Evolutionary conservation across 2,113 vertebrate genomes (phyloP).

Genomic region (Phrynosoma platyrhinos): DNA sequence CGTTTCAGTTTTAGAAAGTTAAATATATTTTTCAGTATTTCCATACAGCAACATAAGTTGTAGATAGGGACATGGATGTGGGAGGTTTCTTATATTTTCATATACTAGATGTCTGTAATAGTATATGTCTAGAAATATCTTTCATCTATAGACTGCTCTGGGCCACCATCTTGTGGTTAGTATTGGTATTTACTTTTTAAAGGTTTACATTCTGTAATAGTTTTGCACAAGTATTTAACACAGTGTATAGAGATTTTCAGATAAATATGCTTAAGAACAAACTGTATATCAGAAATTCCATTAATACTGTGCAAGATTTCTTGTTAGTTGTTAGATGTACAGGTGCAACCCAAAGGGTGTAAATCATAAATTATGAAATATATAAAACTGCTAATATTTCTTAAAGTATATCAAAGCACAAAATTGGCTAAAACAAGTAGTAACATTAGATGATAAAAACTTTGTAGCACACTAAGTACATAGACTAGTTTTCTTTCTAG

Average conservation of each 20-base stretch:
- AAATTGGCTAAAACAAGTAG: neutral
- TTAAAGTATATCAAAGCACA: neutral
- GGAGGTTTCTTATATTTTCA: fast-evolving
- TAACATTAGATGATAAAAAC: neutral
- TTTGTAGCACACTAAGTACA: no score
- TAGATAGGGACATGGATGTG: neutral
- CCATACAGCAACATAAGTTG: fast-evolving
- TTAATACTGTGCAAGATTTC: neutral
- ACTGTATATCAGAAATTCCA: neutral
- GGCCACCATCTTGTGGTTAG: constrained; percentile 60
- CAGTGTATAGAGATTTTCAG: neutral
- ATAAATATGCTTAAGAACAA: neutral
- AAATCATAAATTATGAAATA: neutral
- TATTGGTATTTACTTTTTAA: neutral
- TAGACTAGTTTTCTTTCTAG: no score
- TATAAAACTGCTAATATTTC: neutral
- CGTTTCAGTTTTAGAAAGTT: neutral
- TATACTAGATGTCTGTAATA: neutral
- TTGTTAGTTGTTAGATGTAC: neutral
- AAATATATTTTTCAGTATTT: neutral
- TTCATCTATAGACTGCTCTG: constrained; percentile 31
- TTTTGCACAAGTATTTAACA: neutral
- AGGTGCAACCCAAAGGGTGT: neutral
- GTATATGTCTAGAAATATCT: no score
- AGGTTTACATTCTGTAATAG: neutral